Percentiles rank a stretch among this genome's conserved stretches.
Conservation (phyloP, 2,797 vertebrate species). For the Anguilla marmorata region DNA sequence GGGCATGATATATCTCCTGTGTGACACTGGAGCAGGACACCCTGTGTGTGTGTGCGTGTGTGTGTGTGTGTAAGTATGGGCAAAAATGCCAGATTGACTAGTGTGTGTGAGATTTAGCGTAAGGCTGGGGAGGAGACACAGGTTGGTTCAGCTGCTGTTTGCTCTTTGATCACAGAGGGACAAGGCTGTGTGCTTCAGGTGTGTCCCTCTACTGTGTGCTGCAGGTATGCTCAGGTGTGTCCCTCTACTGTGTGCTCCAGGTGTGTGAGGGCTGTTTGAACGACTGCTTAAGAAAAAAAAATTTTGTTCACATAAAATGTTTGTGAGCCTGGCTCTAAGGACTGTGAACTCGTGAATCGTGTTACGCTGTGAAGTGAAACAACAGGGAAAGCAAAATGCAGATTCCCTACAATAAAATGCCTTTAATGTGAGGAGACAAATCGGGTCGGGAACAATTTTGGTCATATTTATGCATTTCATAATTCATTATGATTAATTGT, state of each 20-base stretch:
- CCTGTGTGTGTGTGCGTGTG: not conserved
- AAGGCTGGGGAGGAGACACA: not conserved
- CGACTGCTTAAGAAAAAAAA: no score
- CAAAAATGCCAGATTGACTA: not conserved
- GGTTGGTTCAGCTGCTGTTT: not conserved
- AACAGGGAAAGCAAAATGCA: no score
- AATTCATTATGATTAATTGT: not conserved
- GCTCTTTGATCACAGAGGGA: constrained; percentile 30
- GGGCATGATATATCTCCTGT: not conserved
- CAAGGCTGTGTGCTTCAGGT: constrained; percentile 55
- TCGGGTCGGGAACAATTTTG: not conserved
- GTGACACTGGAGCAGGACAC: not conserved
- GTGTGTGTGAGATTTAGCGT: not conserved
- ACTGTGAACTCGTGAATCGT: no score
- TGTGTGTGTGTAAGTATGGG: not conserved
- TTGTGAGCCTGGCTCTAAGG: no score
- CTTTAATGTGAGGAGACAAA: no score
- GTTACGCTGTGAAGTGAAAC: no score
- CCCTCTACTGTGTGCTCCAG: constrained; percentile 24
- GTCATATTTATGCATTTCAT: not conserved
- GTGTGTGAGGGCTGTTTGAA: not conserved
- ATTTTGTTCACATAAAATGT: no score
- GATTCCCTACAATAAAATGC: no score
- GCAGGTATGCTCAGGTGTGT: constrained; percentile 24
- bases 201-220: not conserved